Base-by-base conservation (phyloP, 2,113 vertebrate genomes). In the Aspiorhynchus laticeps region DNA sequence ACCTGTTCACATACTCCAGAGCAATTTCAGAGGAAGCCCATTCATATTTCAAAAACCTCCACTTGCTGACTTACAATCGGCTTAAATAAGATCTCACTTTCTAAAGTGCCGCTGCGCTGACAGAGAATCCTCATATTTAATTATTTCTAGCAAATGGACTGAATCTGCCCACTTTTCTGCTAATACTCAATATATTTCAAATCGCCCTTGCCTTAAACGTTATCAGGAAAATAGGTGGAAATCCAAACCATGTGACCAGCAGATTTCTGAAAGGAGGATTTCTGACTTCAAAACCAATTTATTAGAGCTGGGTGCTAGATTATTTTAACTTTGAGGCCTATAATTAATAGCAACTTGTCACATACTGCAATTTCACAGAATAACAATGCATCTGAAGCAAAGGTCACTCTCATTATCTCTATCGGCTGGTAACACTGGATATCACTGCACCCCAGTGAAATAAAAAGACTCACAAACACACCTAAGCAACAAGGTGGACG, bases 131-230 rank as follows among this genome's bases (percentile, higher is more conserved):
- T 24, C 17, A 79, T 79, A n/a, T 51, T 78, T 19, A 53, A 80
- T 80, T 61, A 80, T 80, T 80, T 80, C 78, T n/a, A 61, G 78
- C 53, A 80, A 61, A 80, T 59, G 21, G 33, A 80, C 19, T 80
- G 1, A 38, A 59, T 80, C 75, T 31, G 46, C 46, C 15, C 46
- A 19, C 75, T 53, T 78, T 78, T 80, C 78, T n/a, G 24, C 33
- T 33, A 77, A 24, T 56, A 24, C 67, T 51, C 48, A 5, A 5
- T 51, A 53, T 53, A 24, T 24, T 59, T 59, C 53, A 56, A 56
- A 56, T 21, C 19, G 1, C 53, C 7, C 21, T 59, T 59, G 53
- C 53, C 19, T 59, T 59, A 59, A 59, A 56, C 19, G 19, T 6
- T 53, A 17, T 53, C 14, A 1, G 48, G 53, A 56, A 56, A 59